Evolutionary conservation across 2,113 vertebrate genomes (phyloP).

Genomic region (Petromus typicus): DNA sequence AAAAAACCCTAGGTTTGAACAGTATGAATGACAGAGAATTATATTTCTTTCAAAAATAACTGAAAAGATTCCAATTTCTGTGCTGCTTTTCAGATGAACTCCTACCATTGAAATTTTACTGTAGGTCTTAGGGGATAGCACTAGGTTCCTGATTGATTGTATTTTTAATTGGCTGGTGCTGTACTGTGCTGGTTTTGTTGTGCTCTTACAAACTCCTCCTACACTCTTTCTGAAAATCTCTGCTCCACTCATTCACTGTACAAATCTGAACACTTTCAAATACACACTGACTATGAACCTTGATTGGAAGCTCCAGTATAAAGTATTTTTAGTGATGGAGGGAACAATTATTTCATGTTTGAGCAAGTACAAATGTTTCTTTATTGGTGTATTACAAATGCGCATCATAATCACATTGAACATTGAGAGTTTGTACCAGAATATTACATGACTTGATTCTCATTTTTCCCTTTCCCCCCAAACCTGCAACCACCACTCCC

Average conservation of each 20-base stretch:
- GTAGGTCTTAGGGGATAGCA: not conserved
- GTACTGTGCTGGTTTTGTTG: not conserved
- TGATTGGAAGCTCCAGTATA: not conserved
- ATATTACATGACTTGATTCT: no score
- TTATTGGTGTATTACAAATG: no score
- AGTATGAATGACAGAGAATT: not conserved
- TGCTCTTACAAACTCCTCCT: not conserved
- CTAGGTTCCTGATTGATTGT: not conserved
- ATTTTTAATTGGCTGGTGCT: not conserved
- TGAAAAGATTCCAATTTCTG: not conserved
- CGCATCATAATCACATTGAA: no score
- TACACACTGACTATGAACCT: not conserved
- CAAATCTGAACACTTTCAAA: not conserved
- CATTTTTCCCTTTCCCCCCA: no score
- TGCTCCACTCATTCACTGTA: no score
- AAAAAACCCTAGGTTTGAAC: not conserved
- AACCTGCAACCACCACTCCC: no score
- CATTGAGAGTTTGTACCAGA: no score
- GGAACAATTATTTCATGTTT: constrained; percentile 15
- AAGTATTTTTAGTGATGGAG: not conserved
- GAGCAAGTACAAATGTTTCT: not conserved
- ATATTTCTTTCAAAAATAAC: not conserved
- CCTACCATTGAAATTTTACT: not conserved
- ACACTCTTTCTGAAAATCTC: not conserved
- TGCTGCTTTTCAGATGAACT: not conserved